Conservation (phyloP, 1,140 invertebrate genomes). For the Babylonia areolata region DNA sequence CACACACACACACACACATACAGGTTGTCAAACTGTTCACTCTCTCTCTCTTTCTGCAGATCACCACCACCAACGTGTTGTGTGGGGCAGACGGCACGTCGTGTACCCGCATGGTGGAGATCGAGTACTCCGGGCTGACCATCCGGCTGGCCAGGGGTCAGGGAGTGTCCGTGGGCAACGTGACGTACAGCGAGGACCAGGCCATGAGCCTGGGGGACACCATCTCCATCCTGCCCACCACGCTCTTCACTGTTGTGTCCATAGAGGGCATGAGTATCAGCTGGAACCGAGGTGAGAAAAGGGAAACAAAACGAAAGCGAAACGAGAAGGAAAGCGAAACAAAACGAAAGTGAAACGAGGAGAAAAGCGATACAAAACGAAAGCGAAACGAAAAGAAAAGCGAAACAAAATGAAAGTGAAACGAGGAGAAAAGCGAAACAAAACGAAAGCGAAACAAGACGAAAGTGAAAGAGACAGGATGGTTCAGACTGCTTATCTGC, state of each 20-base stretch:
- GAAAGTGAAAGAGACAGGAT: no score
- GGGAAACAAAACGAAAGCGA: no score
- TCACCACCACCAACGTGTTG: conserved; percentile 81
- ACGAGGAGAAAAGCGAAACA: no score
- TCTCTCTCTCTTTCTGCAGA: neutral
- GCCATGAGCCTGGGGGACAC: neutral
- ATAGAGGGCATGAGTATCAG: neutral
- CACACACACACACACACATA: neutral
- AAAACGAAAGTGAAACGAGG: no score
- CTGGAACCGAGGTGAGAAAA: conserved; percentile 7
- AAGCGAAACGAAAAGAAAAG: no score
- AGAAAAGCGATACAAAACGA: no score
- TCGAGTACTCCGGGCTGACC: conserved; percentile 77
- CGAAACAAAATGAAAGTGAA: no score
- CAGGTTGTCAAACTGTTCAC: neutral
- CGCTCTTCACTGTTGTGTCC: neutral
- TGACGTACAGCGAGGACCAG: neutral
- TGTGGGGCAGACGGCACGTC: conserved; percentile 90
- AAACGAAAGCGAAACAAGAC: no score
- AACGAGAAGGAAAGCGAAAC: no score
- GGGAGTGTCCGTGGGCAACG: conserved; percentile 20
- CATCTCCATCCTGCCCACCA: neutral
- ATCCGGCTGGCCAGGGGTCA: conserved; percentile 42
- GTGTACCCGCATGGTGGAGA: conserved; percentile 87
- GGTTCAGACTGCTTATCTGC: no score